A percentile compares a stretch with the other conserved stretches of the same genome.
Conservation (phyloP, 2,888 invertebrate species). For the Agelastica alni region DNA sequence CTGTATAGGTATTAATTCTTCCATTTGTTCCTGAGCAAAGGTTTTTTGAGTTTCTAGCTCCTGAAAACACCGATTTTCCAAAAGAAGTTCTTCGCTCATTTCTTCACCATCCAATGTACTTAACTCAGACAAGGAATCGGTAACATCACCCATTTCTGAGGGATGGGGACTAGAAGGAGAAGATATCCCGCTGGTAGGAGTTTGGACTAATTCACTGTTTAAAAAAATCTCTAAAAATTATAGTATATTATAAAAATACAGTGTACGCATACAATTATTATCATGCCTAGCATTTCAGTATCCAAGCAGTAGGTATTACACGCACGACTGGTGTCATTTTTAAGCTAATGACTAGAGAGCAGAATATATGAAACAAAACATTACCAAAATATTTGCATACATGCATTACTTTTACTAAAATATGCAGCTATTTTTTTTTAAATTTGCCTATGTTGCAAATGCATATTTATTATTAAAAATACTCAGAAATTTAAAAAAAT, state of each 20-base stretch:
- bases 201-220: conserved; percentile 38
- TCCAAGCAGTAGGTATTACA: no score
- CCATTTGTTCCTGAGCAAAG: conserved; percentile 44
- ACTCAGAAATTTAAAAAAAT: no score
- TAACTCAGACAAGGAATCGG: conserved; percentile 46
- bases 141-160: conserved; percentile 47
- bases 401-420: no score
- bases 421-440: no score
- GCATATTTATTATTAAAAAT: no score
- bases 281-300: no score
- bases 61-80: conserved; percentile 61
- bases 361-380: no score
- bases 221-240: conserved; percentile 40
- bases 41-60: conserved; percentile 58
- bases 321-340: no score
- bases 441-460: no score
- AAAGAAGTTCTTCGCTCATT: conserved; percentile 56
- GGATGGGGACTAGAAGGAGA: conserved; percentile 49
- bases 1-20: conserved; percentile 43
- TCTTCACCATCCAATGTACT: conserved; percentile 57
- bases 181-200: conserved; percentile 42
- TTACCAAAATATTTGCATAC: no score
- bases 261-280: no score
- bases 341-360: no score
- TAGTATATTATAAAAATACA: background rate